A percentile compares a stretch with the other conserved stretches of the same genome.
phyloP scores from a whole-genome alignment of 1,140 invertebrate species.

The Cydia fagiglandana region DNA sequence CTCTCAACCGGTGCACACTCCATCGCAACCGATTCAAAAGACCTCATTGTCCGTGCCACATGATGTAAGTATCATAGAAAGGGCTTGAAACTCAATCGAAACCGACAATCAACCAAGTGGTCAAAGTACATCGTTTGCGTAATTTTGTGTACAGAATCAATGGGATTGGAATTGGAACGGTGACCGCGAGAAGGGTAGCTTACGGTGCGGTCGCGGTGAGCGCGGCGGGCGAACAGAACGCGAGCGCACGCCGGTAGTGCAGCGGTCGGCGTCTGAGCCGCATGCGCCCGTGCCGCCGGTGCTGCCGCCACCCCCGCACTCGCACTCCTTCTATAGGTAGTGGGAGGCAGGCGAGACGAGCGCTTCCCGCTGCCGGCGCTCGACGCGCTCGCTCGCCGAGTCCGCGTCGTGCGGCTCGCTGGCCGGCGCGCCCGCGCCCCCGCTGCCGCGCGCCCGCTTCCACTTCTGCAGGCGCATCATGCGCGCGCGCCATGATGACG shows the following conservation, averaged over 20 bases:
- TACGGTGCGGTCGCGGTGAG: conserved; percentile 46
- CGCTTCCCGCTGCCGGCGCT: conserved; percentile 64
- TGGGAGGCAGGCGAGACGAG: conserved; percentile 74
- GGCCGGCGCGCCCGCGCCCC: conserved; percentile 49
- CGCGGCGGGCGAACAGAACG: conserved; percentile 35
- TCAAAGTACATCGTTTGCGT: neutral
- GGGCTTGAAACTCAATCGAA: no score
- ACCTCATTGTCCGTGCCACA: conserved; percentile 73
- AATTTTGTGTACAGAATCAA: conserved; percentile 44
- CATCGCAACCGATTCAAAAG: conserved; percentile 62
- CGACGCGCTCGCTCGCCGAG: conserved; percentile 73
- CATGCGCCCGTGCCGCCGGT: conserved; percentile 78
- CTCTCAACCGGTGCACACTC: conserved; percentile 63
- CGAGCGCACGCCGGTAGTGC: conserved; percentile 76
- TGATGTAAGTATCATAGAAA: conserved; percentile 49
- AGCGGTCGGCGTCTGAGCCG: conserved; percentile 82
- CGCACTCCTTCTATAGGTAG: conserved; percentile 78
- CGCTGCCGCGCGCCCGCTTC: conserved; percentile 58
- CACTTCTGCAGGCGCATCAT: conserved; percentile 71
- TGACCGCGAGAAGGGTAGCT: conserved; percentile 50
- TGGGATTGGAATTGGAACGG: conserved; percentile 73
- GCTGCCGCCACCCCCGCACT: conserved; percentile 76
- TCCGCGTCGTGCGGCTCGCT: conserved; percentile 70
- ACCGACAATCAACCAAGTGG: neutral
- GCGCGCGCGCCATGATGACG: conserved; percentile 60